Conservation (phyloP, 1,140 invertebrate species). For the Acarapis woodi region DNA sequence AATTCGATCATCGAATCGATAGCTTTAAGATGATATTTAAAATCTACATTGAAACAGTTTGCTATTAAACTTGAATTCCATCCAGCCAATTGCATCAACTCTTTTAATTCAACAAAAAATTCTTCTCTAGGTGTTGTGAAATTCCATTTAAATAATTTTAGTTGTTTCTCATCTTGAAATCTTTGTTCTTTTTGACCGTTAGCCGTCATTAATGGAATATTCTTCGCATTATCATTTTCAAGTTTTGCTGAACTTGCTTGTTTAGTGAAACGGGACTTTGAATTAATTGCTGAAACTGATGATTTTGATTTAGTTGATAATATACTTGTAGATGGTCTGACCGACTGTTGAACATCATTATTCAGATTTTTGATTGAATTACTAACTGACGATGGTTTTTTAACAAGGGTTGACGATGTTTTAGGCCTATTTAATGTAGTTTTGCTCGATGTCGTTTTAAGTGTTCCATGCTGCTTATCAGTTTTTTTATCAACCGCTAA, state of each 20-base stretch:
- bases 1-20: slow-evolving; percentile 53
- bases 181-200: slow-evolving; percentile 70
- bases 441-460: not conserved
- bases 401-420: not conserved
- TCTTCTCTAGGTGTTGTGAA: slow-evolving; percentile 72
- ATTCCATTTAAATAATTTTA: slow-evolving; percentile 78
- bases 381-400: not conserved
- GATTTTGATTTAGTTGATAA: not conserved
- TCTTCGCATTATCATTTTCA: not conserved
- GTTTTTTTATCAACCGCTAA: slow-evolving; percentile 2
- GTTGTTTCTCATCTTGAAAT: slow-evolving; percentile 62
- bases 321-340: not conserved
- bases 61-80: slow-evolving; percentile 54
- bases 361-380: not conserved
- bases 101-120: slow-evolving; percentile 64
- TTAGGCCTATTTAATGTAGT: not conserved
- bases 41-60: slow-evolving; percentile 83
- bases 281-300: no score
- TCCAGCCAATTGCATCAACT: slow-evolving; percentile 60
- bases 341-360: not conserved
- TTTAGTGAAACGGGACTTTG: no score
- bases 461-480: not conserved
- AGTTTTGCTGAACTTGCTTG: not conserved
- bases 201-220: slow-evolving; percentile 28
- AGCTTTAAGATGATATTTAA: slow-evolving; percentile 82